phyloP scores from a whole-genome alignment of 1,140 invertebrate genomes.

The Popillia japonica region DNA sequence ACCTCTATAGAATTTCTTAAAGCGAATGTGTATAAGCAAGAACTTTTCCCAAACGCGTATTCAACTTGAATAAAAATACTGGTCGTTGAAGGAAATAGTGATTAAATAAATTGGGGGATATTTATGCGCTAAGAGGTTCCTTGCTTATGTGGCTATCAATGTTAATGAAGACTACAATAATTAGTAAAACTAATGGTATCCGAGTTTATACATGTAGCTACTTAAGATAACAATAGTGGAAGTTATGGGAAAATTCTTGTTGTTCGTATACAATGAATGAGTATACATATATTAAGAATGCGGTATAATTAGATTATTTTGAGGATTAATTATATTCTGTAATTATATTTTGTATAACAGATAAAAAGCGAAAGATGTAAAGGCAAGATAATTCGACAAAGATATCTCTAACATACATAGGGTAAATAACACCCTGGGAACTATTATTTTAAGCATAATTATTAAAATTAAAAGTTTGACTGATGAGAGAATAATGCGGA shows the following conservation, averaged over 20 bases:
- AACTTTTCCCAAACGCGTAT: background rate
- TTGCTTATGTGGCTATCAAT: background rate
- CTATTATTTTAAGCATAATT: no score
- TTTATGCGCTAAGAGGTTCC: background rate
- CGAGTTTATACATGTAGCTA: background rate
- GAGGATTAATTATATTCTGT: no score
- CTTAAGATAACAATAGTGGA: background rate
- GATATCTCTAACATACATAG: no score
- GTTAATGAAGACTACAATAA: background rate
- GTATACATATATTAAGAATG: no score
- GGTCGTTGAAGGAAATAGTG: background rate
- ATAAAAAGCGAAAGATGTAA: no score
- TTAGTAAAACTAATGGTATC: no score
- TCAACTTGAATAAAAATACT: background rate
- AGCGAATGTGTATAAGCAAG: background rate
- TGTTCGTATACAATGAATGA: background rate
- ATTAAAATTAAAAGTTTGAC: no score
- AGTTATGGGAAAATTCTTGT: background rate
- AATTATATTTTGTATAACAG: no score
- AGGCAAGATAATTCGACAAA: no score
- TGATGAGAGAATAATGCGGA: no score
- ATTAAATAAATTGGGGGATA: background rate
- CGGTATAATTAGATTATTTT: no score
- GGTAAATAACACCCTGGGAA: no score
- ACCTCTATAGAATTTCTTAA: background rate